Conservation (phyloP, 1,140 invertebrate genomes). For the Drosophila lini region DNA sequence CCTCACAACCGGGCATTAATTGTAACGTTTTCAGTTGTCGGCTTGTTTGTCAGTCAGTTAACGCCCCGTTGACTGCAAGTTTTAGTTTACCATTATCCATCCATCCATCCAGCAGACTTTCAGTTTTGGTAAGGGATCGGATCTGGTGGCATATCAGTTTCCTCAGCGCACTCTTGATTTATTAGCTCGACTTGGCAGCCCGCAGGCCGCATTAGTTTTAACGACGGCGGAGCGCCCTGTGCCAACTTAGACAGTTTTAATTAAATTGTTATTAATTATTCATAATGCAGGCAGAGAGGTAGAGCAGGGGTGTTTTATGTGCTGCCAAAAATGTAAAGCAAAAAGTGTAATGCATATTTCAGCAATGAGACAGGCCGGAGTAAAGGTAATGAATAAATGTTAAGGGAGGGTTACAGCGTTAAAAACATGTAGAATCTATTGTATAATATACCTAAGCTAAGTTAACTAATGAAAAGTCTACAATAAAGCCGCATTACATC, state of each 20-base stretch:
- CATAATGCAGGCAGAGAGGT: conserved; percentile 31
- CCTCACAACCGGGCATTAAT: too few relatives aligned
- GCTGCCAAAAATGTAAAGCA: conserved; percentile 63
- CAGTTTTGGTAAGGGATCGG: not conserved
- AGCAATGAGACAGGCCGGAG: conserved; percentile 4
- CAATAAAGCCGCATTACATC: not conserved
- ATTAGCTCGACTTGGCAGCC: conserved; percentile 43
- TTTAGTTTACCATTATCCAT: conserved; percentile 32
- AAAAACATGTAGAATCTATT: not conserved
- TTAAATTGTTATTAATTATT: conserved; percentile 79
- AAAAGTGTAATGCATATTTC: conserved; percentile 66
- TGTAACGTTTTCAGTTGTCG: conserved; percentile 65
- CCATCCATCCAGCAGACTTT: not conserved
- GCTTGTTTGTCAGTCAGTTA: conserved; percentile 32
- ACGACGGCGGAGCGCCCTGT: conserved; percentile 25
- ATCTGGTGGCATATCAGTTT: conserved; percentile 51
- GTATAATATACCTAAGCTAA: not conserved
- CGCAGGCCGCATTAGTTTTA: conserved; percentile 29
- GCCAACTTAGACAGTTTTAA: conserved; percentile 67
- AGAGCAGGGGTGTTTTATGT: conserved; percentile 23
- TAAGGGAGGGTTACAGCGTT: not conserved
- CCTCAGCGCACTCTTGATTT: conserved; percentile 61
- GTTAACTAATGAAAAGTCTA: too few relatives aligned
- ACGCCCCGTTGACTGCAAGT: conserved; percentile 40
- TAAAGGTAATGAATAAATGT: conserved; percentile 12